A percentile compares a stretch with the other conserved stretches of the same genome.
These are phyloP conservation scores for Apis cerana DNA, from an alignment of 1,140 invertebrate genomes.

Conservation along the genomic window DNA sequence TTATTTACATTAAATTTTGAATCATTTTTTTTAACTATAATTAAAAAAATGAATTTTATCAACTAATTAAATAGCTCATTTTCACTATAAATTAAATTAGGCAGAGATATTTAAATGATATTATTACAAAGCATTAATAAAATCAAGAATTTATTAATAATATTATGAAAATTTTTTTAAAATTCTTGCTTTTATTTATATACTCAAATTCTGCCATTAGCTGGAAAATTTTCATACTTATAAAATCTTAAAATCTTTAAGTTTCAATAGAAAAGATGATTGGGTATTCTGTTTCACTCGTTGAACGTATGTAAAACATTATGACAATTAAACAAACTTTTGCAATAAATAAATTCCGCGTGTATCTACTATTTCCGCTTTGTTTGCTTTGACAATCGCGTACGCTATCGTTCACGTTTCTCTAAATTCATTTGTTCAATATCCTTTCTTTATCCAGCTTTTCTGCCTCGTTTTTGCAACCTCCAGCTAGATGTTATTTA, in stretches of 20 bases:
- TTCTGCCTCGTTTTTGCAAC: conserved; percentile 35
- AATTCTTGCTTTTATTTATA: no score
- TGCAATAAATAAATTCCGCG: conserved; percentile 14
- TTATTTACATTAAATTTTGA: no score
- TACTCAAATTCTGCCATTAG: no score
- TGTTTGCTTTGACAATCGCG: conserved; percentile 52
- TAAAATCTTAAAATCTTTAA: not conserved
- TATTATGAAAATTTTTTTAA: no score
- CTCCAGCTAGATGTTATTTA: conserved; percentile 6
- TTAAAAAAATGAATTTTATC: no score
- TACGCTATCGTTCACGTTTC: conserved; percentile 37
- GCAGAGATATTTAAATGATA: not conserved
- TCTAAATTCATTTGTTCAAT: conserved; percentile 25
- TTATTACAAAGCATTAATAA: not conserved
- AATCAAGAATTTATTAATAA: not conserved
- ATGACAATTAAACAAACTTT: conserved; percentile 3
- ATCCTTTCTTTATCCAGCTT: conserved; percentile 32
- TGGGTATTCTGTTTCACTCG: conserved; percentile 2
- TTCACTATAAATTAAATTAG: not conserved
- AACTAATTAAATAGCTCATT: not conserved
- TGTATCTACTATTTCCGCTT: conserved; percentile 40
- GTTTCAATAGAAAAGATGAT: not conserved
- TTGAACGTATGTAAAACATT: not conserved
- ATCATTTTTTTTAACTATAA: no score
- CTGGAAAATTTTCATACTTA: not conserved